Evolutionary conservation across 2,113 vertebrate genomes (phyloP).

Genomic region (Nyctereutes procyonoides): DNA sequence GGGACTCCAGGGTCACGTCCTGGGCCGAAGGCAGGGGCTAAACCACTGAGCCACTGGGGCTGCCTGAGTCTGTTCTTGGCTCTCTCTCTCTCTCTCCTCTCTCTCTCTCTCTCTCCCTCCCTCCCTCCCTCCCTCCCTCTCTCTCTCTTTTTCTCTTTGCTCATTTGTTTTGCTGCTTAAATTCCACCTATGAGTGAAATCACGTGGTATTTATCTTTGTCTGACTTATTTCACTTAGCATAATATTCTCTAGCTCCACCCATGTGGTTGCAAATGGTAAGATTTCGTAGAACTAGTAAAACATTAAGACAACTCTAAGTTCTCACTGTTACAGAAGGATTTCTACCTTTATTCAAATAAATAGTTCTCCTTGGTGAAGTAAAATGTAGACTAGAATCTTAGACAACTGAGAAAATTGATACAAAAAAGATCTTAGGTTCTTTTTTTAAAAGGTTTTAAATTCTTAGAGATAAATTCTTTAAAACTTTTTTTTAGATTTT

Average conservation of each 20-base stretch:
- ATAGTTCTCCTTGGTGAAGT: background rate
- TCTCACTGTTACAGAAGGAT: background rate
- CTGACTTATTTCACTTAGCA: background rate
- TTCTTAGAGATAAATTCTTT: slow-evolving; percentile 32
- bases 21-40: too few relatives aligned
- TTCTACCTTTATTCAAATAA: slow-evolving; percentile 32
- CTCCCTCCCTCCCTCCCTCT: background rate
- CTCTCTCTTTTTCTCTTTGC: background rate
- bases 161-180: background rate
- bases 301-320: slow-evolving; percentile 11
- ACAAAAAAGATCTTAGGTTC: background rate
- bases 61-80: background rate
- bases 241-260: background rate
- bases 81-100: background rate
- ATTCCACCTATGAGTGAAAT: too few relatives aligned
- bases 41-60: too few relatives aligned
- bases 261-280: background rate
- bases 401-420: background rate
- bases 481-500: too few relatives aligned
- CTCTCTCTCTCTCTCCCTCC: background rate
- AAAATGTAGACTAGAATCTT: slow-evolving; percentile 42
- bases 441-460: background rate
- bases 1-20: too few relatives aligned
- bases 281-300: slow-evolving; percentile 25
- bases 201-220: background rate